phyloP scores from a whole-genome alignment of 1,140 invertebrate genomes.

The Theocolax elegans region DNA sequence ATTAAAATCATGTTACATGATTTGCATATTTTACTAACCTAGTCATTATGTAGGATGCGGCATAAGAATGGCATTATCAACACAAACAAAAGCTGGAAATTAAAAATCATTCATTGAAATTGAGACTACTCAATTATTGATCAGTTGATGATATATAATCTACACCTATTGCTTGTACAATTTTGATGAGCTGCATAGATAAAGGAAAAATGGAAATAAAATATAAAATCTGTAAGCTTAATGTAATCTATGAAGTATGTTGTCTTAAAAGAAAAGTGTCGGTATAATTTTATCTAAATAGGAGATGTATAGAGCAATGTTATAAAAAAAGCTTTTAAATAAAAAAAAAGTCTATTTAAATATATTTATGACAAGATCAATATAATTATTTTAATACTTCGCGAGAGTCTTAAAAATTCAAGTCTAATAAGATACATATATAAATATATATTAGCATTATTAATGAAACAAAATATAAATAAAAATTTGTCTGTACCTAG shows the following conservation, averaged over 20 bases:
- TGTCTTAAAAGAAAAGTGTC: constrained; percentile 33
- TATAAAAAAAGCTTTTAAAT: constrained; percentile 61
- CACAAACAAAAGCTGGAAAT: background rate
- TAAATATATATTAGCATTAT: constrained; percentile 25
- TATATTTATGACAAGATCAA: constrained; percentile 49
- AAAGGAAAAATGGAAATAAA: constrained; percentile 36
- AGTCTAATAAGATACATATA: constrained; percentile 36
- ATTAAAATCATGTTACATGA: constrained; percentile 50
- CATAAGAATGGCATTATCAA: constrained; percentile 31
- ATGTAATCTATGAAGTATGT: constrained; percentile 14
- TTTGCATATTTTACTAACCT: constrained; percentile 57
- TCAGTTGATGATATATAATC: background rate
- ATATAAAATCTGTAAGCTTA: constrained; percentile 25
- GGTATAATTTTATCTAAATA: constrained; percentile 58
- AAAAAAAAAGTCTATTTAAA: constrained; percentile 61
- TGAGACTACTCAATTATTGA: constrained; percentile 19
- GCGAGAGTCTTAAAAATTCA: constrained; percentile 32
- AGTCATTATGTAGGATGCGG: constrained; percentile 58
- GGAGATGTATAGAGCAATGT: constrained; percentile 56
- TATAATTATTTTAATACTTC: constrained; percentile 44
- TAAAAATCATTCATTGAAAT: constrained; percentile 13
- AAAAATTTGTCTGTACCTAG: constrained; percentile 38
- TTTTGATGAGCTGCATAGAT: constrained; percentile 30
- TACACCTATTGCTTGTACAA: constrained; percentile 18
- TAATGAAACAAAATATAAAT: constrained; percentile 25